A percentile compares a stretch with the other conserved stretches of the same genome.
Conservation (phyloP, 2,888 invertebrate genomes). For the Clitarchus hookeri region DNA sequence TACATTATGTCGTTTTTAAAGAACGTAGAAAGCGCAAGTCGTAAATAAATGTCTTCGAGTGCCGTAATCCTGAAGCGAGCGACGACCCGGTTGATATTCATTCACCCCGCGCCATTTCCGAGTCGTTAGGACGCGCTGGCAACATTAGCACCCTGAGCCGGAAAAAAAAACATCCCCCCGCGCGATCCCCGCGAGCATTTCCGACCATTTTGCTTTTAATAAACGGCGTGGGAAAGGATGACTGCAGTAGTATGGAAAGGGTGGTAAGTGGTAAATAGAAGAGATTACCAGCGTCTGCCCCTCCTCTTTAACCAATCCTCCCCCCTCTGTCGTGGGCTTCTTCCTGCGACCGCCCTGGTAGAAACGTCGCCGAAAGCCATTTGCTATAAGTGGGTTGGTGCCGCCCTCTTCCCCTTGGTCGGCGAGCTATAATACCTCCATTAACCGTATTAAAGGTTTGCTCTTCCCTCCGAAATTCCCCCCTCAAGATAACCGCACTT, state of each 20-base stretch:
- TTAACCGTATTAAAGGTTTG: slow-evolving; percentile 1
- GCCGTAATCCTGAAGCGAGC: neutral
- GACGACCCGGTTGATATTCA: neutral
- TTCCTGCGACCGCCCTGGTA: neutral
- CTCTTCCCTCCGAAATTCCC: neutral
- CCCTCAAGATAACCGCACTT: neutral
- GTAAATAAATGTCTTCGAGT: neutral
- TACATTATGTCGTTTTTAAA: too few relatives aligned
- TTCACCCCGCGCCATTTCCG: neutral
- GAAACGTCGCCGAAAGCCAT: neutral
- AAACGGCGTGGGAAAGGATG: slow-evolving; percentile 14
- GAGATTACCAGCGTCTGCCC: neutral
- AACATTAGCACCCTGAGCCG: neutral
- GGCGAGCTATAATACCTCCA: slow-evolving; percentile 1
- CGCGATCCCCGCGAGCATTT: neutral
- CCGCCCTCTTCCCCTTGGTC: neutral
- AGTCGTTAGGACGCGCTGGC: neutral
- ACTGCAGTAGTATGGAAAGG: neutral
- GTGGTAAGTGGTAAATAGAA: slow-evolving; percentile 8
- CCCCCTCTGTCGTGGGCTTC: neutral
- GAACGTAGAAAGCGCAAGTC: too few relatives aligned
- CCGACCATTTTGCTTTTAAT: slow-evolving; percentile 7
- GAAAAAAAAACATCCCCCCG: neutral
- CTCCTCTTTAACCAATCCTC: neutral
- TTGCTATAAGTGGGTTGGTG: slow-evolving; percentile 9